Percentiles rank a stretch among this genome's conserved stretches.
Evolutionary conservation across 2,888 invertebrate species (phyloP).

Genomic region (Leptinotarsa rubiginosa): DNA sequence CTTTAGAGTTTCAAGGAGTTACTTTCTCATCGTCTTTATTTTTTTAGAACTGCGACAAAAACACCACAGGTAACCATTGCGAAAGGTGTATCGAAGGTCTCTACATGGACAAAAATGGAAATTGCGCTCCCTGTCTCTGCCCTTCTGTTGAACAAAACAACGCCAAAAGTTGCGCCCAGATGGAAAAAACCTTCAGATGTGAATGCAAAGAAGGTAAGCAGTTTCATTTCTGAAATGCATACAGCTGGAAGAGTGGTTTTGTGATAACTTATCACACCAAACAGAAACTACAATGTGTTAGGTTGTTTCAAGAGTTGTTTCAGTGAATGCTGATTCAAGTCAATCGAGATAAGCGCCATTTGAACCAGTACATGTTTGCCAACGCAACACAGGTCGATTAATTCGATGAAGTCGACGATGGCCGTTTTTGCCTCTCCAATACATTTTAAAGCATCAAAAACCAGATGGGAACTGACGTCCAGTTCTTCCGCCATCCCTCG

Average conservation of each 20-base stretch:
- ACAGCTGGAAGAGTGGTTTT: background rate
- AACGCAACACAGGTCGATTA: background rate
- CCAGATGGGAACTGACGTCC: too few species aligned
- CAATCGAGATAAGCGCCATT: too few species aligned
- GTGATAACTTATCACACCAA: too few species aligned
- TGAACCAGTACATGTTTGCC: too few species aligned
- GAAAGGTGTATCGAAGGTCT: slow-evolving; percentile 87
- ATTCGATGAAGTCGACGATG: too few species aligned
- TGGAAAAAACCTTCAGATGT: slow-evolving; percentile 75
- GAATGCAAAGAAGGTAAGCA: slow-evolving; percentile 77
- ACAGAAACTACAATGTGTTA: too few species aligned
- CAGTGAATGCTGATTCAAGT: too few species aligned
- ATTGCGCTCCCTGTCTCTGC: slow-evolving; percentile 91
- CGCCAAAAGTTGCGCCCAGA: slow-evolving; percentile 79
- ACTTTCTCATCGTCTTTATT: background rate
- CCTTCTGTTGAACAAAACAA: slow-evolving; percentile 85
- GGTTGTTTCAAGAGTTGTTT: too few species aligned
- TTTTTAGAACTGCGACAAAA: slow-evolving; percentile 81
- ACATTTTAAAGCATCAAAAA: too few species aligned
- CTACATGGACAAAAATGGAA: slow-evolving; percentile 71
- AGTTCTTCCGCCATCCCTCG: too few species aligned
- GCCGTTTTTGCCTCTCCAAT: too few species aligned
- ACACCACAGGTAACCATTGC: slow-evolving; percentile 87
- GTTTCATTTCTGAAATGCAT: background rate
- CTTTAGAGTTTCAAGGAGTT: background rate